These are phyloP conservation scores for Oceanites oceanicus DNA, from an alignment of 2,113 vertebrate species.

Conservation along the genomic window DNA sequence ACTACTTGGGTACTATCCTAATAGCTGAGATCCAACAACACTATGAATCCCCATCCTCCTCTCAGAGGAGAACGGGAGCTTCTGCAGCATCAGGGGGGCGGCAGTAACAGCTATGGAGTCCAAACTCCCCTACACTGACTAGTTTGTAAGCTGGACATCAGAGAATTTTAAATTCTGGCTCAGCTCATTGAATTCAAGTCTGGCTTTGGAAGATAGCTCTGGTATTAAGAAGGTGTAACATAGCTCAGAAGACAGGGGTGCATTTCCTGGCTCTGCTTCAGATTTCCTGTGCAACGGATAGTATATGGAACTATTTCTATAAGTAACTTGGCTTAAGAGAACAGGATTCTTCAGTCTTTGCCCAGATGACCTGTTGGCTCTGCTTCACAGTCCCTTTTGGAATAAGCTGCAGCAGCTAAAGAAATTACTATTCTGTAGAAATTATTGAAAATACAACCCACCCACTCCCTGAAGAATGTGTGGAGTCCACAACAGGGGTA, in stretches of 20 bases:
- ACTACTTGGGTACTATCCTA: not conserved
- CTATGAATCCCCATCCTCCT: not conserved
- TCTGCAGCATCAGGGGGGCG: not conserved
- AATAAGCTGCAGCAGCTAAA: constrained; percentile 17
- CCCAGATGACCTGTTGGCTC: not conserved
- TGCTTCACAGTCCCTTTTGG: not conserved
- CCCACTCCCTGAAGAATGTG: not conserved
- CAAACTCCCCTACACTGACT: not conserved
- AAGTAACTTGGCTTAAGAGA: not conserved
- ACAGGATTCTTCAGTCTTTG: not conserved
- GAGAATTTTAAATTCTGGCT: not conserved
- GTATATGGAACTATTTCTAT: not conserved
- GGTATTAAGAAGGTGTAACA: not conserved
- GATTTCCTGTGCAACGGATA: not conserved
- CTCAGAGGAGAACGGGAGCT: not conserved
- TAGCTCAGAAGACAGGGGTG: not conserved
- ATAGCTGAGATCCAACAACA: not conserved
- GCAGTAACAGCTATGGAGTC: not conserved
- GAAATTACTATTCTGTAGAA: not conserved
- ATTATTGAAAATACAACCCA: not conserved
- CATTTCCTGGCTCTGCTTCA: not conserved
- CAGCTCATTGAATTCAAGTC: not conserved
- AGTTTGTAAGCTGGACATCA: not conserved
- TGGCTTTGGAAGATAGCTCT: not conserved
- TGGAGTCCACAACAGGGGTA: not conserved